Base-by-base conservation (phyloP, 2,888 invertebrate species). In the Harmothoe impar region DNA sequence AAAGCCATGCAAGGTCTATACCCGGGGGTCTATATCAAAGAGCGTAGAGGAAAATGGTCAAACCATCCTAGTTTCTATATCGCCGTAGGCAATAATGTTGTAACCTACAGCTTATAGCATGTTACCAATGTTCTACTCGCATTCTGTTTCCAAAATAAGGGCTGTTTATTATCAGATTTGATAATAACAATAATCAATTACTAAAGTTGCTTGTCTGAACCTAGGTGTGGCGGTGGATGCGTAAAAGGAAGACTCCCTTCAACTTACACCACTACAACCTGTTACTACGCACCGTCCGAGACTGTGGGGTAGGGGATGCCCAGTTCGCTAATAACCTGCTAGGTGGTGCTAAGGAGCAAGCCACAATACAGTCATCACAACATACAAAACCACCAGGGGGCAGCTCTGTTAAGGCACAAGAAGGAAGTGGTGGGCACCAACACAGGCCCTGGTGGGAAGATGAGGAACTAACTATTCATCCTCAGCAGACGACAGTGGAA, bases 211-310 rank as follows among this genome's bases (percentile, higher is more conserved):
- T n/a, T n/a, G 10, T 43, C 3, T 43, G 10, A 43, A 43, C 43
- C 43, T 91, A 96, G 96, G 96, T 98, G n/a, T 99, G 98, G 98
- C 97, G 98, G 89, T 97, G 98, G 96, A 97, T 99, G 97, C 95
- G 97, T 51, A 96, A 96, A 81, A 96, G 96, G 94, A 96, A 96
- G 84, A 96, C 98, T 77, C 96, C 95, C 81, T 98, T 98, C 0
- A 97, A 97, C 94, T 96, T 97, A 90, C 97, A 96, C 94, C 97
- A 97, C 0, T 99, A 98, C 94, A 98, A 98, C 96, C 96, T 98
- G 43, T 96, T 99, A 95, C 95, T 99, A 0, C 97, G 97, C 94
- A 97, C 97, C 95, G 97, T 97, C 0, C 97, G 98, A 92, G 98
- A 98, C 93, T 98, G 98, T 95, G 97, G 97, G 89, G 96, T 98